Evolutionary conservation across 2,113 vertebrate genomes (phyloP), one percentile per base, ranked within the genome.

Genomic region (Macquaria australasica): DNA sequence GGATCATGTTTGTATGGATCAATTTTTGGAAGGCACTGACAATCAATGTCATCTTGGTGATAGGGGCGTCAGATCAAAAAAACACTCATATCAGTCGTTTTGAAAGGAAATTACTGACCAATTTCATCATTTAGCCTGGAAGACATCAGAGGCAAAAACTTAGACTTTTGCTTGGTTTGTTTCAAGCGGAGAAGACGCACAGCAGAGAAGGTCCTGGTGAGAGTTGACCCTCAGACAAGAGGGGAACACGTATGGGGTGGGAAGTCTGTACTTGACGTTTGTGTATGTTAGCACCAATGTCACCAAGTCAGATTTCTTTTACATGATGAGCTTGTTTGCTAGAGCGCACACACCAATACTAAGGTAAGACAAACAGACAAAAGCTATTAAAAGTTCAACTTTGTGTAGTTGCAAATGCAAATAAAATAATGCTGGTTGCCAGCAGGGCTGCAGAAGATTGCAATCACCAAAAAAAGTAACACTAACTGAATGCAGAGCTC

Each of bases 401-500:
- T 78, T 70, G 43, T 31, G 31, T n/a, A 21, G 31, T 14, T 66
- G 28, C 70, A 55, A 79, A 82, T 82, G 75, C 56, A 81, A 86
- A 81, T 67, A 80, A 73, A 87, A 79, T 73, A 86, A 82, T 77
- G 55, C 79, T 53, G 59, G 25, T 85, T 71, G 59, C 59, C 43
- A 39, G 72, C 64, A 81, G 73, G 72, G 63, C 72, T 39, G 16
- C 51, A 73, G 76, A 51, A 73, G 83, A 90, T 84, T 81, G n/a
- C 50, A 37, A 87, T 83, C 82, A 23, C 66, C 45, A 71, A 78
- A 79, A 62, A 81, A 85, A 83, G 72, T 70, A 83, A 77, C 81
- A 80, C 39, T 39, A 37, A 83, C 48, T 83, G 73, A 74, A 82
- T 56, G 41, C 77, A 53, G 62, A 60, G 82, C 88, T 81, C 78